Base-by-base conservation (phyloP, 1,140 invertebrate genomes). In the Antheraea mylitta region DNA sequence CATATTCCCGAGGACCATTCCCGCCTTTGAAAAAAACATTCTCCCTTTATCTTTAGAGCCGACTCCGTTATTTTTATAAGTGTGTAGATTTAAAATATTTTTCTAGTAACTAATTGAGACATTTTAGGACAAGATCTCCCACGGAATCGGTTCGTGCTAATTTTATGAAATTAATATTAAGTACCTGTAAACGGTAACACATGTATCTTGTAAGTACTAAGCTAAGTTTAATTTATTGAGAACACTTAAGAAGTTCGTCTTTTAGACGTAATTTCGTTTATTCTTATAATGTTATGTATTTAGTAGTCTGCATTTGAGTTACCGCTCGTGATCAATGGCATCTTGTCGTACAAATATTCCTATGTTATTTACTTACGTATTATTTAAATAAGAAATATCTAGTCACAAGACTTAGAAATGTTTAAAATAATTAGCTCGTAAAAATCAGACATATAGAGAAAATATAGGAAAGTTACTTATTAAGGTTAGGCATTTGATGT, bases 261-360 rank as follows among this genome's bases (percentile, higher is more conserved):
- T 87, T 89, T 89, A 75, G 78, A 86, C 88, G 85, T 90, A 86
- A 86, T 90, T 92, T 84, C 72, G 79, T 91, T 90, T 89, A 82
- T 79, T 79, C 71, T 79, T 84, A 75, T 75, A 78, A 77, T 77
- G 82, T 89, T 81, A 77, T 86, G 79, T 89, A 87, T 79, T 85
- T 86, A 86, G 82, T 83, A 90, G 83, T 90, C 82, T 90, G 87
- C 88, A 92, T 92, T 92, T 90, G 87, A 92, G 90, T 92, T 92
- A 92, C 90, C 90, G 87, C 84, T 90, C 89, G 90, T 92, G 86
- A 90, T 91, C 86, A 82, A 90, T 89, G 90, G 88, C 90, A 92
- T 92, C 90, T 90, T 86, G 86, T 90, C 90, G 90, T 92, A 92
- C 90, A 92, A 92, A 92, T 92, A 92, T 92, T 92, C 90, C 90